Percentiles rank a stretch among this genome's conserved stretches.
Evolutionary conservation across 2,888 invertebrate species (phyloP).

Genomic region (Clanis bilineata): DNA sequence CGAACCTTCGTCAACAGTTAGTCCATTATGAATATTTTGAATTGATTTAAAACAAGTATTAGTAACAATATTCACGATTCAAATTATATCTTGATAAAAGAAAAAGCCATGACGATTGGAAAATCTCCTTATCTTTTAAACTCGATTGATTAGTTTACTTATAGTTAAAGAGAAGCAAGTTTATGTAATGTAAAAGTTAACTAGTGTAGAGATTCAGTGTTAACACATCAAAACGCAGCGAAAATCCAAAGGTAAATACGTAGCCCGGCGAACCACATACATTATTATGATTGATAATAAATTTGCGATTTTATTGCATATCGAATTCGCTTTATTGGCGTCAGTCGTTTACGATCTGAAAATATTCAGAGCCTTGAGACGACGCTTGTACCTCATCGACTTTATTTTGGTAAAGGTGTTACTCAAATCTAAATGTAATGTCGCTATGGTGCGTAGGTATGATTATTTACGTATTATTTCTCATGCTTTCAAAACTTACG

Average conservation of each 20-base stretch:
- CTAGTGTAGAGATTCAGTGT: no score
- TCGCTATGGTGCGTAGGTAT: constrained; percentile 22
- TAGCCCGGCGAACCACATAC: not conserved
- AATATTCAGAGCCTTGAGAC: constrained; percentile 41
- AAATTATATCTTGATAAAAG: no score
- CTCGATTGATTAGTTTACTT: no score
- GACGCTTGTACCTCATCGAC: constrained; percentile 37
- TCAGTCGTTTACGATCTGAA: constrained; percentile 32
- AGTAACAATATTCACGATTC: no score
- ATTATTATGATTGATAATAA: constrained; percentile 30
- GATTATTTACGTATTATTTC: constrained; percentile 22
- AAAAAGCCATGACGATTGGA: no score
- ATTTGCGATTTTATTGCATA: constrained; percentile 35
- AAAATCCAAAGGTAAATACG: not conserved
- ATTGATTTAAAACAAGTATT: no score
- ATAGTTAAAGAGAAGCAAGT: no score
- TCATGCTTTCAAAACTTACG: constrained; percentile 13
- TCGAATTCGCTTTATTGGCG: constrained; percentile 33
- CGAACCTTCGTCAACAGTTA: no score
- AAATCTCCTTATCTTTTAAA: no score
- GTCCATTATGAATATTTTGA: no score
- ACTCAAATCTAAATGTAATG: constrained; percentile 19
- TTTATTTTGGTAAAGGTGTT: constrained; percentile 34
- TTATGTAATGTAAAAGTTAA: no score
- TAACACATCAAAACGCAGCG: not conserved